These are phyloP conservation scores for Rhabditophanes sp. DNA, from an alignment of 2,888 invertebrate species.

Conservation along the genomic window DNA sequence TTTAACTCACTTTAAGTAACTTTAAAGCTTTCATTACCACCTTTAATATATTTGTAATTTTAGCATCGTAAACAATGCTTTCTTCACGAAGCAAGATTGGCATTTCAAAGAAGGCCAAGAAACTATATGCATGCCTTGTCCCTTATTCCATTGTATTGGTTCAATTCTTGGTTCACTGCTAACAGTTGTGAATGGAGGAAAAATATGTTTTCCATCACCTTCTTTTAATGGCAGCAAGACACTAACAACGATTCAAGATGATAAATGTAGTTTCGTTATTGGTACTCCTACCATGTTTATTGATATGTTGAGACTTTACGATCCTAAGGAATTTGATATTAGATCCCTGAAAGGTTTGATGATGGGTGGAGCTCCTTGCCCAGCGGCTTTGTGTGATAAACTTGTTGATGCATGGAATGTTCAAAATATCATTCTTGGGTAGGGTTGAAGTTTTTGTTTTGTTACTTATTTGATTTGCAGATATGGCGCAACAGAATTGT, in stretches of 20 bases:
- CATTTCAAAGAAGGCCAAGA: neutral
- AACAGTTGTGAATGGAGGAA: constrained; percentile 51
- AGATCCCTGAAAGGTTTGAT: constrained; percentile 49
- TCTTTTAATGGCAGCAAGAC: constrained; percentile 53
- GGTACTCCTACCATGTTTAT: constrained; percentile 50
- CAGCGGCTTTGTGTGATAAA: constrained; percentile 48
- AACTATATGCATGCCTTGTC: constrained; percentile 28
- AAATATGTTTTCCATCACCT: constrained; percentile 11
- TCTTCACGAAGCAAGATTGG: constrained; percentile 44
- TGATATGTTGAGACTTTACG: constrained; percentile 45
- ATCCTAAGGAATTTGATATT: constrained; percentile 43
- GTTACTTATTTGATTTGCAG: no score
- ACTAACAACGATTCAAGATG: constrained; percentile 54
- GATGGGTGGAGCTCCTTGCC: constrained; percentile 60
- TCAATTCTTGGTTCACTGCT: constrained; percentile 54
- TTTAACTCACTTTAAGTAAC: no score
- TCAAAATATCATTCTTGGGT: constrained; percentile 31
- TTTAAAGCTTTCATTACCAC: no score
- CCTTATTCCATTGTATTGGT: constrained; percentile 58
- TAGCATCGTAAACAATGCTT: constrained; percentile 66
- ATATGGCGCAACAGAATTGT: constrained; percentile 11
- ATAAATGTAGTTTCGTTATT: constrained; percentile 51
- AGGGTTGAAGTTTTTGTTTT: no score
- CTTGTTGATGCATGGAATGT: constrained; percentile 46
- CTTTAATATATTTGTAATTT: no score